Evolutionary conservation across 1,140 invertebrate species (phyloP).

Genomic region (Drosophila subobscura): DNA sequence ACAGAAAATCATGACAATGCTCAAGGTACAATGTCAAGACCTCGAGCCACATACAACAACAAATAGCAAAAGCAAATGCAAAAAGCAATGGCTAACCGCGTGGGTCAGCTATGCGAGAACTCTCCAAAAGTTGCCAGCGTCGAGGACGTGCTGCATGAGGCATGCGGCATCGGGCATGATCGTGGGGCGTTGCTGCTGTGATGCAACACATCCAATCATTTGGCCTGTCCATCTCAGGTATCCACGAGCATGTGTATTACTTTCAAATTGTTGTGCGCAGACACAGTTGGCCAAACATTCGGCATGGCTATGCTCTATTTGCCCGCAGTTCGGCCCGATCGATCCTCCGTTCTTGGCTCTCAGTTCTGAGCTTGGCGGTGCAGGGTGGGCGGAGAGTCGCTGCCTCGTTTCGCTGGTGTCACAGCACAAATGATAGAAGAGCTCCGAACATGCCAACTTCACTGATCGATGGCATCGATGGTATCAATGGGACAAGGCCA

Average conservation of each 20-base stretch:
- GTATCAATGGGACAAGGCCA: constrained; percentile 38
- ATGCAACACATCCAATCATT: not conserved
- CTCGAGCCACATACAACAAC: constrained; percentile 59
- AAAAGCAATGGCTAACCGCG: not conserved
- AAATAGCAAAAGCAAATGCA: constrained; percentile 10
- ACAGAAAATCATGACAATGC: constrained; percentile 57
- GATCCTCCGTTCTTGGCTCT: not conserved
- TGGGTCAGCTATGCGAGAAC: constrained; percentile 13
- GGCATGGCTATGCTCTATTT: constrained; percentile 72
- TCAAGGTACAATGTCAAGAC: constrained; percentile 79
- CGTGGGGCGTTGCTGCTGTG: too few relatives aligned
- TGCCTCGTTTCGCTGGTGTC: constrained; percentile 17
- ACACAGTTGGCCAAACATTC: constrained; percentile 65
- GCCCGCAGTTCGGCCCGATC: constrained; percentile 18
- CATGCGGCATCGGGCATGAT: too few relatives aligned
- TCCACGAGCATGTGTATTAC: constrained; percentile 17
- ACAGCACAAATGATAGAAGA: constrained; percentile 14
- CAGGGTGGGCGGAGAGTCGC: constrained; percentile 24
- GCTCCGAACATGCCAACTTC: constrained; percentile 1
- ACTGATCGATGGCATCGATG: constrained; percentile 10
- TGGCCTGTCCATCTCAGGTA: too few relatives aligned
- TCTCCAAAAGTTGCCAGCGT: too few relatives aligned
- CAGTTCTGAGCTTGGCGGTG: constrained; percentile 27
- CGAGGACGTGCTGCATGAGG: too few relatives aligned
- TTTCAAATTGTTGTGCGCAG: constrained; percentile 58